These are phyloP conservation scores for Anabacerthia variegaticeps DNA, from an alignment of 2,797 vertebrate species.

Conservation along the genomic window DNA sequence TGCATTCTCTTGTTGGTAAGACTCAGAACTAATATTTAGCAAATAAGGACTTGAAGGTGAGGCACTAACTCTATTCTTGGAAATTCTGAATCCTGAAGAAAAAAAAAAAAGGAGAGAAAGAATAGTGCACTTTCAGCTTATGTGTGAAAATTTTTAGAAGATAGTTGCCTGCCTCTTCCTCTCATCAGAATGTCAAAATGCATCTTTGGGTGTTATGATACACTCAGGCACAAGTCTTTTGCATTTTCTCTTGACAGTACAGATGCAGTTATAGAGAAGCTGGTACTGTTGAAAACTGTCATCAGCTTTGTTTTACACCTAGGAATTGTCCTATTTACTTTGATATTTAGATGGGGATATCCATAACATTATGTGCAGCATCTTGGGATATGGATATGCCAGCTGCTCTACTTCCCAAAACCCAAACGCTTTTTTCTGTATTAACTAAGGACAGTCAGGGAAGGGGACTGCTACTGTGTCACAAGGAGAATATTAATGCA, in stretches of 20 bases:
- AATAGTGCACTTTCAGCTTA: background rate
- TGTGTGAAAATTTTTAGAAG: background rate
- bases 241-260: background rate
- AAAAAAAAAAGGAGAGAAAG: background rate
- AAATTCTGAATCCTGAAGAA: background rate
- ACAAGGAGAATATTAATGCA: background rate
- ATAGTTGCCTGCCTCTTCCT: background rate
- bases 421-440: background rate
- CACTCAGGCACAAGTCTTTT: background rate
- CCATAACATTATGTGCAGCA: background rate
- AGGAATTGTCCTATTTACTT: background rate
- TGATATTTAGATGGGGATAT: background rate
- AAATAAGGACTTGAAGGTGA: background rate
- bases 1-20: background rate
- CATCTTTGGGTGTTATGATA: background rate
- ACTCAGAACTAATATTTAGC: background rate
- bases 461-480: rapidly evolving
- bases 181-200: background rate
- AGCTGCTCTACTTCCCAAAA: background rate
- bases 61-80: background rate
- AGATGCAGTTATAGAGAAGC: background rate
- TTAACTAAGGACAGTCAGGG: background rate
- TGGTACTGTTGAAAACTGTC: background rate
- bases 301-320: background rate
- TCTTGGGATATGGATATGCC: background rate